Percentiles rank a stretch among this genome's conserved stretches.
These are phyloP conservation scores for Caenorhabditis imperialis DNA, from an alignment of 2,888 invertebrate species.

Conservation along the genomic window DNA sequence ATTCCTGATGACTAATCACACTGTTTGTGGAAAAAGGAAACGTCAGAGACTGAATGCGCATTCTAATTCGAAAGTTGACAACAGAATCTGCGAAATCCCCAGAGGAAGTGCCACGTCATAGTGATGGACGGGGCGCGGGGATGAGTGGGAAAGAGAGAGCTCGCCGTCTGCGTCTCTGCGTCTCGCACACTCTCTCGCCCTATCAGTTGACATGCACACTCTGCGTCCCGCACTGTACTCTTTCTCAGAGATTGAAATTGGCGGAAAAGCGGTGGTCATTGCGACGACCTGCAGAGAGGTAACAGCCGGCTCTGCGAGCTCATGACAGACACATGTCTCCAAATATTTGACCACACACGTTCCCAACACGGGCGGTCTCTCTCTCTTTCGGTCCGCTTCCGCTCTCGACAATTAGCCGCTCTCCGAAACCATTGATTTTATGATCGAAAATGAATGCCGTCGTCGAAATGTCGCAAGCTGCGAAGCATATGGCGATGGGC, in stretches of 20 bases:
- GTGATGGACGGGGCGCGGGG: background rate
- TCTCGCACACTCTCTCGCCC: background rate
- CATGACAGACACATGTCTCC: constrained; percentile 29
- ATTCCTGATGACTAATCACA: background rate
- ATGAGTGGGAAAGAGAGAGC: constrained; percentile 17
- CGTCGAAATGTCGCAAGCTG: constrained; percentile 41
- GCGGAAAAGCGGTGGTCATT: background rate
- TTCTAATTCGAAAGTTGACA: background rate
- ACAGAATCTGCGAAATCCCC: background rate
- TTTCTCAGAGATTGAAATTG: constrained; percentile 13
- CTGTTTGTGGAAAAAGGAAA: background rate
- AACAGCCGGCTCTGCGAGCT: background rate
- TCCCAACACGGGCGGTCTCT: constrained; percentile 39
- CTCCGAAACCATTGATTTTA: constrained; percentile 31
- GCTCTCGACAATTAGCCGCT: constrained; percentile 45
- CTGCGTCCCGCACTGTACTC: constrained; percentile 38
- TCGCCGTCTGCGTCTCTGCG: constrained; percentile 17
- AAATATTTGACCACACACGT: constrained; percentile 42
- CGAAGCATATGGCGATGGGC: constrained; percentile 48
- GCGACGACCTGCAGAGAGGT: constrained; percentile 16
- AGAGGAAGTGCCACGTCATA: background rate
- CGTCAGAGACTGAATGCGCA: background rate
- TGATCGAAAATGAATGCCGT: constrained; percentile 40
- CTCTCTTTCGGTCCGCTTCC: constrained; percentile 21
- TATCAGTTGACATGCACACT: constrained; percentile 49